These are phyloP conservation scores for Heliconius sara DNA, from an alignment of 2,888 invertebrate genomes.

Conservation along the genomic window DNA sequence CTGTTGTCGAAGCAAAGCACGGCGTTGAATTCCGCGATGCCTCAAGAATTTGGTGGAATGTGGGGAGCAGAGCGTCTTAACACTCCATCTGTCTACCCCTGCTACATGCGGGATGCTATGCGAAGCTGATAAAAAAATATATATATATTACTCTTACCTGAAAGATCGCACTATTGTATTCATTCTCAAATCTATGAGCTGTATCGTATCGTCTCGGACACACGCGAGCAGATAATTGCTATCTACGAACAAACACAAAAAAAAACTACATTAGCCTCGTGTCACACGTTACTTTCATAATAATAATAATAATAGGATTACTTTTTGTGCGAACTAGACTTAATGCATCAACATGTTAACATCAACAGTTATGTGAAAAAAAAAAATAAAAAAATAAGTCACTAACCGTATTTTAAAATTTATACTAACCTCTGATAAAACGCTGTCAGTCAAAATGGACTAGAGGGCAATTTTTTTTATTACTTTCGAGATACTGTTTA, in stretches of 20 bases:
- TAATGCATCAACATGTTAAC: slow-evolving; percentile 17
- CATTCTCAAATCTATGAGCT: slow-evolving; percentile 96
- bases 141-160: slow-evolving; percentile 85
- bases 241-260: slow-evolving; percentile 85
- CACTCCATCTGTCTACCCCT: too few relatives aligned
- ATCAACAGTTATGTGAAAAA: slow-evolving; percentile 31
- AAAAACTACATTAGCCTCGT: slow-evolving; percentile 16
- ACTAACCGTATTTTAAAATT: slow-evolving; percentile 38
- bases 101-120: too few relatives aligned
- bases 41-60: too few relatives aligned
- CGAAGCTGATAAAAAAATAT: too few relatives aligned
- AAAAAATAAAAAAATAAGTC: slow-evolving; percentile 35
- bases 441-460: slow-evolving; percentile 40
- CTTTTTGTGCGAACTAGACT: slow-evolving; percentile 18
- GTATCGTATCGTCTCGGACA: slow-evolving; percentile 97
- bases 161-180: slow-evolving; percentile 95
- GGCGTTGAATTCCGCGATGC: too few relatives aligned
- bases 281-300: slow-evolving; percentile 20
- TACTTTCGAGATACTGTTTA: slow-evolving; percentile 37
- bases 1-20: too few relatives aligned
- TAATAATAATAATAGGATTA: slow-evolving; percentile 9
- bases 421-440: slow-evolving; percentile 38
- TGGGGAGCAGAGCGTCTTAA: too few relatives aligned
- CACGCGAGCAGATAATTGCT: slow-evolving; percentile 95
- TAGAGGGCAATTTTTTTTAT: slow-evolving; percentile 44